Conservation (phyloP, 1,140 invertebrate species). For the Scaptomyza montana region DNA sequence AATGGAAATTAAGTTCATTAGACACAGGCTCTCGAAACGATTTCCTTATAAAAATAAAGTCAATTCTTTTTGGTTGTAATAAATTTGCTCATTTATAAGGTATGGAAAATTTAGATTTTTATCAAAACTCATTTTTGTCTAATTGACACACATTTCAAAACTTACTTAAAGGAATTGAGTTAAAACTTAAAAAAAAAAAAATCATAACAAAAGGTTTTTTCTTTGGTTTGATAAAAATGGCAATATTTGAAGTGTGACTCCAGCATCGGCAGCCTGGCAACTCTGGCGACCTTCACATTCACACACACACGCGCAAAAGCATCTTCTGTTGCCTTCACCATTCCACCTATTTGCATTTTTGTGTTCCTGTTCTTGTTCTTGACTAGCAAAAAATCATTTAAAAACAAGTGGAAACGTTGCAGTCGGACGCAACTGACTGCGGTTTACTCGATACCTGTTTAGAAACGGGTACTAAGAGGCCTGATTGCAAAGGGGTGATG, state of each 20-base stretch:
- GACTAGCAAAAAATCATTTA: not conserved
- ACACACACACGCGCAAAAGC: slow-evolving; percentile 16
- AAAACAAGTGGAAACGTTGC: not conserved
- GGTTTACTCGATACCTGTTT: too few species aligned
- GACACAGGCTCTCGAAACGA: slow-evolving; percentile 43
- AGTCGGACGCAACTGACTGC: too few species aligned
- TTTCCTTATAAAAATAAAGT: slow-evolving; percentile 6
- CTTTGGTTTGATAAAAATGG: slow-evolving; percentile 19
- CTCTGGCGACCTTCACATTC: slow-evolving; percentile 43
- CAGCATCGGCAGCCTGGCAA: slow-evolving; percentile 7
- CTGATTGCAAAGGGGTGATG: too few species aligned
- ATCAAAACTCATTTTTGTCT: too few species aligned
- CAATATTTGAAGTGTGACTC: slow-evolving; percentile 46
- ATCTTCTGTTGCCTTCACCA: slow-evolving; percentile 1
- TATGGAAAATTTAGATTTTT: too few species aligned
- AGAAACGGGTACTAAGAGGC: too few species aligned
- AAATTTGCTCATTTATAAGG: too few species aligned
- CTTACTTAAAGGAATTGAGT: too few species aligned
- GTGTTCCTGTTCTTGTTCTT: slow-evolving; percentile 3
- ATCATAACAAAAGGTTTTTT: too few species aligned
- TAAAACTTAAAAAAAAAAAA: too few species aligned
- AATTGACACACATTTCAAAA: too few species aligned
- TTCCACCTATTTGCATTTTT: not conserved
- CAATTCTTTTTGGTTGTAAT: too few species aligned
- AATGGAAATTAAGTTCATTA: slow-evolving; percentile 70